Evolutionary conservation across 2,888 invertebrate species (phyloP).

Genomic region (Trypoxylon attenuatum): DNA sequence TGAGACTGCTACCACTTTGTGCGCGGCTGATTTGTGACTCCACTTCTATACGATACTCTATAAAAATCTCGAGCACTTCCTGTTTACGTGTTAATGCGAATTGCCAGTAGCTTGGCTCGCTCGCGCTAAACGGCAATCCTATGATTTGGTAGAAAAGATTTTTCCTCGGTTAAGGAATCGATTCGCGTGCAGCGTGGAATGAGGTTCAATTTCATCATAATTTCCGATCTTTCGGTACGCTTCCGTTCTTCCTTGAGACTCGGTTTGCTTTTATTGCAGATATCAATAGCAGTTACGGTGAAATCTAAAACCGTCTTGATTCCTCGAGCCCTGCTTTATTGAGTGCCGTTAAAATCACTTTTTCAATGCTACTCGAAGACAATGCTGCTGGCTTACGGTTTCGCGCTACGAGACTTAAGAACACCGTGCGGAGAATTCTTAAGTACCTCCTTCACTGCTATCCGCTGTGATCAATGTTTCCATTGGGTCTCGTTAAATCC

Average conservation of each 20-base stretch:
- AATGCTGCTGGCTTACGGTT: conserved; percentile 11
- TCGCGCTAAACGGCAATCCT: too few species aligned
- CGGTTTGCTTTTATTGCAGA: neutral
- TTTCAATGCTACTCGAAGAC: conserved; percentile 26
- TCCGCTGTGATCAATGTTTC: conserved; percentile 23
- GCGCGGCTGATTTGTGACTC: too few species aligned
- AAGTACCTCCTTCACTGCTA: conserved; percentile 2
- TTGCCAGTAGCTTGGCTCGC: too few species aligned
- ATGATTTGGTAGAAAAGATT: too few species aligned
- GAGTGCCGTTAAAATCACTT: neutral
- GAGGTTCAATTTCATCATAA: too few species aligned
- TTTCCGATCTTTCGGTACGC: neutral
- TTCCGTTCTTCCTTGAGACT: neutral
- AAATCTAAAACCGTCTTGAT: conserved; percentile 15
- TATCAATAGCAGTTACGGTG: conserved; percentile 2
- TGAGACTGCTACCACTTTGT: conserved; percentile 13
- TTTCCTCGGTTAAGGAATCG: too few species aligned
- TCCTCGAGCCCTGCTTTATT: neutral
- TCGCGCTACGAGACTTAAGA: conserved; percentile 14
- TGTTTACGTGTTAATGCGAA: too few species aligned
- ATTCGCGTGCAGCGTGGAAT: neutral
- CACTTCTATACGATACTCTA: too few species aligned
- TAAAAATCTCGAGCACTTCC: too few species aligned
- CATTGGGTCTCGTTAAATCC: conserved; percentile 13
- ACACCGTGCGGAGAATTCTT: conserved; percentile 14